A percentile compares a stretch with the other conserved stretches of the same genome.
Evolutionary conservation across 23 tunicate genomes (phyloP).

Genomic region (Ascidia mentula): DNA sequence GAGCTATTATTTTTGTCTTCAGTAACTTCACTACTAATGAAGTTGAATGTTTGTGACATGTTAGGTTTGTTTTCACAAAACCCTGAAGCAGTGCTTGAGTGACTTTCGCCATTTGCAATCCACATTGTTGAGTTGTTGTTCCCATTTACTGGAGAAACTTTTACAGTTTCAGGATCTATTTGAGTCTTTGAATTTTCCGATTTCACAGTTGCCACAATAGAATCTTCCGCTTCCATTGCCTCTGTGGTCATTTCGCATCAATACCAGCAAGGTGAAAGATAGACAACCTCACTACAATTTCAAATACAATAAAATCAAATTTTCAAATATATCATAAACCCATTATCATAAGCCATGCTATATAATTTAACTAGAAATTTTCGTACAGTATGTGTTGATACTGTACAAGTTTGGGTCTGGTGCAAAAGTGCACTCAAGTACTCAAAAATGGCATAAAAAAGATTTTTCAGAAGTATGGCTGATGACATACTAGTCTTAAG

Average conservation of each 20-base stretch:
- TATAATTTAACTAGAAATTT: too few species aligned
- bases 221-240: background rate
- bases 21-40: background rate
- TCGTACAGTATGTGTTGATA: too few species aligned
- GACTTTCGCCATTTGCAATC: background rate
- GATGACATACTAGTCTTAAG: too few species aligned
- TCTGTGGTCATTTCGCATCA: background rate
- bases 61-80: background rate
- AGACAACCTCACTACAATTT: too few species aligned
- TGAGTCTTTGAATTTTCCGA: background rate
- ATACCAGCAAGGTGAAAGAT: too few species aligned
- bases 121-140: background rate
- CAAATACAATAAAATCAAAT: too few species aligned
- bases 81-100: background rate
- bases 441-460: too few species aligned
- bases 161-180: background rate
- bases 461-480: too few species aligned
- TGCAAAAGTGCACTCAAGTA: too few species aligned
- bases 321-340: too few species aligned
- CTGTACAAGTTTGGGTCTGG: too few species aligned
- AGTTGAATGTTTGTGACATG: background rate
- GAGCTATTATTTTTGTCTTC: background rate
- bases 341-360: too few species aligned
- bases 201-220: background rate
- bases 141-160: background rate